phyloP scores from a whole-genome alignment of 2,888 invertebrate genomes.

The Plagodis dolabraria region DNA sequence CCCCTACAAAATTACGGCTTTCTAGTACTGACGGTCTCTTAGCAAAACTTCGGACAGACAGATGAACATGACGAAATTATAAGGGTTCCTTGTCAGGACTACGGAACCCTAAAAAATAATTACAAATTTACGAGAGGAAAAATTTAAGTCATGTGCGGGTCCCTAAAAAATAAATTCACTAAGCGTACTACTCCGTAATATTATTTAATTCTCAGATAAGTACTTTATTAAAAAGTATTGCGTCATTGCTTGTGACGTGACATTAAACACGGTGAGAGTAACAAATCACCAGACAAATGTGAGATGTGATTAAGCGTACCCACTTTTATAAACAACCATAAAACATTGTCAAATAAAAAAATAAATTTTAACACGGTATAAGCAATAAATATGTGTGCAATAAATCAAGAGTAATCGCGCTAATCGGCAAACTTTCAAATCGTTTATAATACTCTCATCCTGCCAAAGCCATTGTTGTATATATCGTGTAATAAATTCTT shows the following conservation, averaged over 20 bases:
- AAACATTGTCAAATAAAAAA: constrained; percentile 23
- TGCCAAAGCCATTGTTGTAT: constrained; percentile 26
- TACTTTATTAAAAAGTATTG: background rate
- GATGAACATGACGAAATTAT: no score
- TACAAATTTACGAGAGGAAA: no score
- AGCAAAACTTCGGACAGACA: no score
- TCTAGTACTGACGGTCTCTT: no score
- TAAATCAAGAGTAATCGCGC: constrained; percentile 38
- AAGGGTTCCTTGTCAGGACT: no score
- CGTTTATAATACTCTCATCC: constrained; percentile 34
- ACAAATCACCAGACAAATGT: constrained; percentile 3
- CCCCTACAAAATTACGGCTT: no score
- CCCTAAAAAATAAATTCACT: no score
- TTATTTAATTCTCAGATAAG: no score
- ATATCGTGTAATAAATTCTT: constrained; percentile 55
- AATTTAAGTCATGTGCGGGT: no score
- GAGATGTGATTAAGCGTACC: constrained; percentile 10
- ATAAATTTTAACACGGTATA: constrained; percentile 20
- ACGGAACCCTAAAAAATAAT: no score
- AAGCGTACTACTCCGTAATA: no score
- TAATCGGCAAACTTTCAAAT: constrained; percentile 51
- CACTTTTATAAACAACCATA: constrained; percentile 6
- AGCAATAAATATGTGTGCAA: constrained; percentile 36
- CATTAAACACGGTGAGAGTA: constrained; percentile 2
- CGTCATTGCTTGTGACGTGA: constrained; percentile 3